Evolutionary conservation across 2,113 vertebrate species (phyloP), one percentile per base, ranked within the genome.

Genomic region (Syrrhaptes paradoxus): DNA sequence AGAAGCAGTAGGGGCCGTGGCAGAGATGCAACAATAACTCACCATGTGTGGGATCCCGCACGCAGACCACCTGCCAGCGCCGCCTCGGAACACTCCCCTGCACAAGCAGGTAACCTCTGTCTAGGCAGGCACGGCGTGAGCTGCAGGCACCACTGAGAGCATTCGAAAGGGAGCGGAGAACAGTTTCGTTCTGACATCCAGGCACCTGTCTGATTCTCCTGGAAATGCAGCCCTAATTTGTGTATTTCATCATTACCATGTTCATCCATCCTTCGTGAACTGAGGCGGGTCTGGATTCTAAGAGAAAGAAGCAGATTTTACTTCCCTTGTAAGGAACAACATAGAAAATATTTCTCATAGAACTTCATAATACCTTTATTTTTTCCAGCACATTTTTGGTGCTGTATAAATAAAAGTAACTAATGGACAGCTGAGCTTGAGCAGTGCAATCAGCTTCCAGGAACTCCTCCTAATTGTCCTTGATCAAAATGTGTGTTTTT

Each of bases 21-120:
- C 29, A 0, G 5, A 46, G 78, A 11, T 4, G 38, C 24, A 11
- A 6, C 0, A 19, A 45, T 24, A 5, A 8, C 36, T 22, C 5
- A 3, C 25, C 2, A 55, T 6, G 1, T 16, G 7, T 2, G 13
- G 59, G 36, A 11, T 3, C 4, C 10, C 5, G 51, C 17, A 0
- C 0, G 12, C 36, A 13, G 62, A 38, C 7, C 65, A 21, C 7
- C 31, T 26, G 1, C 4, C 0, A 1, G 48, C 29, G 78, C 41
- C 5, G 4, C 68, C 62, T 67, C 1, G 7, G 57, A 32, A 2
- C 0, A 2, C 58, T 11, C 13, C 0, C 38, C 61, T 15, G 62
- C 46, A 8, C 0, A 0, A 49, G 57, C 41, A 83, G 49, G 68
- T 28, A 7, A 5, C 6, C 0, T 0, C 20, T 55, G 11, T 31